A percentile compares a stretch with the other conserved stretches of the same genome.
Evolutionary conservation across 2,888 invertebrate species (phyloP).

Genomic region (Lymantria monacha): DNA sequence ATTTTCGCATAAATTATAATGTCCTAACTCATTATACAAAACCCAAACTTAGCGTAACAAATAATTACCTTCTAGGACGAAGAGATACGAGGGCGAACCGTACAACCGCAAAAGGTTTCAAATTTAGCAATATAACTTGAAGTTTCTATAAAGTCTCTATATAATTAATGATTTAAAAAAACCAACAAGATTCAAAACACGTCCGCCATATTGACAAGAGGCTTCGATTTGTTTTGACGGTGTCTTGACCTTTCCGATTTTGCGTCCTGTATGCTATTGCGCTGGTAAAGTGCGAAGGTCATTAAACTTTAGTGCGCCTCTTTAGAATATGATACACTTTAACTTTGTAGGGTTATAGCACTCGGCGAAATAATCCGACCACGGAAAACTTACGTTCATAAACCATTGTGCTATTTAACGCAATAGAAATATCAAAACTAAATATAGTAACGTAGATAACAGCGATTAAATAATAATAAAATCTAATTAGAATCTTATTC

Average conservation of each 20-base stretch:
- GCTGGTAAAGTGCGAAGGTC: slow-evolving; percentile 55
- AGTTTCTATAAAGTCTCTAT: slow-evolving; percentile 10
- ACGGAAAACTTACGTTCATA: slow-evolving; percentile 22
- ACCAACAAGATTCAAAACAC: slow-evolving; percentile 50
- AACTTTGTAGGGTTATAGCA: slow-evolving; percentile 53
- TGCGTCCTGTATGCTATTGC: slow-evolving; percentile 67
- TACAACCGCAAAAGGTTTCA: slow-evolving; percentile 18
- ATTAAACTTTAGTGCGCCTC: slow-evolving; percentile 32
- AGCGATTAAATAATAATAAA: neutral
- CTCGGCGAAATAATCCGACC: slow-evolving; percentile 31
- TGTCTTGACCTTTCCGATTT: slow-evolving; percentile 74
- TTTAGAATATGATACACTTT: slow-evolving; percentile 31
- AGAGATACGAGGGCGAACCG: slow-evolving; percentile 18
- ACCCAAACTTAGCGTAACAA: slow-evolving; percentile 9
- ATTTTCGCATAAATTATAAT: slow-evolving; percentile 37
- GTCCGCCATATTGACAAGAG: slow-evolving; percentile 76
- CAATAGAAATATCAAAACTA: neutral
- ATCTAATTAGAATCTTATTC: slow-evolving; percentile 10
- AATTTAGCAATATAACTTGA: slow-evolving; percentile 13
- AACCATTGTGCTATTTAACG: neutral
- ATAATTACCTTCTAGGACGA: slow-evolving; percentile 35
- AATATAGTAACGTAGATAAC: neutral
- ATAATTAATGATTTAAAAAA: slow-evolving; percentile 43
- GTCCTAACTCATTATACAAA: slow-evolving; percentile 12
- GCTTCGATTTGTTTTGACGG: slow-evolving; percentile 81